Percentiles rank a stretch among this genome's conserved stretches.
These are phyloP conservation scores for Periophthalmus magnuspinnatus DNA, from an alignment of 2,797 vertebrate species.

Conservation along the genomic window DNA sequence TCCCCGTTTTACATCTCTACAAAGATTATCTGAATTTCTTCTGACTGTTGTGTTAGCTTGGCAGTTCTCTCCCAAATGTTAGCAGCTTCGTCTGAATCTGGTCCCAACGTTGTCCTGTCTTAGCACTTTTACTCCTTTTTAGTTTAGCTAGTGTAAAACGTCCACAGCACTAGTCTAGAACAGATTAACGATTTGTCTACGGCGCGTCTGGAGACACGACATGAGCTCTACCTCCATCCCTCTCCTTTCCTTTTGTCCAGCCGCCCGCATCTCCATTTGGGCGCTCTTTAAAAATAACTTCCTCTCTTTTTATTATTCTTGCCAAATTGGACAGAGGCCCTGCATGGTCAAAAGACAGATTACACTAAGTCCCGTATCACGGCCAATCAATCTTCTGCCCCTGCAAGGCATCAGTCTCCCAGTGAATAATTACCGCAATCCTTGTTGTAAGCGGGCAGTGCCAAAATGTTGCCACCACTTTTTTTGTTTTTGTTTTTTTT, in stretches of 20 bases:
- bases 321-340: conserved; percentile 78
- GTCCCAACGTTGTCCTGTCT: neutral
- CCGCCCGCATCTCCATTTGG: conserved; percentile 52
- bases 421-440: conserved; percentile 80
- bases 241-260: conserved; percentile 61
- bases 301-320: conserved; percentile 66
- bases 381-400: conserved; percentile 79
- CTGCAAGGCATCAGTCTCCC: conserved; percentile 80
- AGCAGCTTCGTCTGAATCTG: too few species aligned
- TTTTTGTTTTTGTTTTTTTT: conserved; percentile 67
- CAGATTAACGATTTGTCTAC: conserved; percentile 57
- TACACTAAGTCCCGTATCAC: conserved; percentile 79
- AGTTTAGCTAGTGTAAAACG: neutral
- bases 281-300: conserved; percentile 65
- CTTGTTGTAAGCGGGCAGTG: conserved; percentile 67
- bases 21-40: too few species aligned
- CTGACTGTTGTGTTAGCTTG: too few species aligned
- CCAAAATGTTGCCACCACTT: conserved; percentile 75
- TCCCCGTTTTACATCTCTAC: too few species aligned
- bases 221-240: conserved; percentile 49
- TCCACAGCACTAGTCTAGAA: conserved; percentile 30
- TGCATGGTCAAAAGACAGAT: conserved; percentile 78
- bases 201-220: conserved; percentile 50
- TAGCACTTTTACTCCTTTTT: neutral
- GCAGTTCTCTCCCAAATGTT: too few species aligned